phyloP scores from a whole-genome alignment of 2,888 invertebrate genomes.

The Epinotia bilunana region DNA sequence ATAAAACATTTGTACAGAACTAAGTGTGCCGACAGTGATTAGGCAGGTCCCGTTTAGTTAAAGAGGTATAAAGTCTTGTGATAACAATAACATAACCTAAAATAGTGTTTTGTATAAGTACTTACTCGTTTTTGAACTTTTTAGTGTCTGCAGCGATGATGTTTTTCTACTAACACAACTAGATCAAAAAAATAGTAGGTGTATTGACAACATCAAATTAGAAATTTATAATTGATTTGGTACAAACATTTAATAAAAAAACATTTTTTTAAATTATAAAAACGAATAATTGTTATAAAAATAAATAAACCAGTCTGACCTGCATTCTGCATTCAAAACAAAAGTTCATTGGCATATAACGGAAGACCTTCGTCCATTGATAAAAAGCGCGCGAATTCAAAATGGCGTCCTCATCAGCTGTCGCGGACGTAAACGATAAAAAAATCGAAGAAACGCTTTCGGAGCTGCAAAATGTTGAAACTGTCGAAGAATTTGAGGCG shows the following conservation, averaged over 20 bases:
- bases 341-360: constrained; percentile 16
- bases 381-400: constrained; percentile 50
- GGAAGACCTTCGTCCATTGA: neutral
- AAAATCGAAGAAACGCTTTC: constrained; percentile 63
- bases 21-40: neutral
- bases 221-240: neutral
- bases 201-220: neutral
- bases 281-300: neutral
- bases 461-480: constrained; percentile 61
- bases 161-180: neutral
- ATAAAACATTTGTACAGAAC: neutral
- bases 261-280: neutral
- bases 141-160: neutral
- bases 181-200: neutral
- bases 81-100: neutral
- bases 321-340: neutral
- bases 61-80: neutral
- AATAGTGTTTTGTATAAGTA: neutral
- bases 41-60: neutral
- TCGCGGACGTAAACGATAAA: constrained; percentile 50
- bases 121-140: neutral
- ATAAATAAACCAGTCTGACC: neutral
- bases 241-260: too few relatives aligned
- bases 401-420: constrained; percentile 60
- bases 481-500: constrained; percentile 66